Evolutionary conservation across 2,113 vertebrate species (phyloP).

Genomic region (Ictidomys tridecemlineatus): DNA sequence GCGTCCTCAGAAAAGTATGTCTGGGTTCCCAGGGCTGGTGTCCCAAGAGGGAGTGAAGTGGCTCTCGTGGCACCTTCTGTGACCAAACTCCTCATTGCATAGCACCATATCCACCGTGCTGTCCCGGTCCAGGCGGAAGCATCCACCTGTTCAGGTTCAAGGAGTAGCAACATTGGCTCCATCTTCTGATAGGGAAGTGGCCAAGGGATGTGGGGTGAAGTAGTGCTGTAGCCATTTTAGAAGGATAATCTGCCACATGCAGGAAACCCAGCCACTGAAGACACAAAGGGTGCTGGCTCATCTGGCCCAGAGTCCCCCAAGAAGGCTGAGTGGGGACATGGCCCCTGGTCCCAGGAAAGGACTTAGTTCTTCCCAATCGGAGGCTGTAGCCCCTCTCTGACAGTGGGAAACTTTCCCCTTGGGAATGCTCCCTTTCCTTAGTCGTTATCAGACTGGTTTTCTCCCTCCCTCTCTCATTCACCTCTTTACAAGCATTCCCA

Average conservation of each 20-base stretch:
- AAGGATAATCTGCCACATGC: not conserved
- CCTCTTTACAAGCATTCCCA: not conserved
- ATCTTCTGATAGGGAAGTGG: no score
- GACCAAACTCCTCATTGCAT: not conserved
- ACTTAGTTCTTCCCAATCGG: not conserved
- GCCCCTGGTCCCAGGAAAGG: no score
- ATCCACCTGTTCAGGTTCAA: no score
- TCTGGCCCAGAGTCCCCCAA: not conserved
- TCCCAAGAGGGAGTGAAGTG: not conserved
- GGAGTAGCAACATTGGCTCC: not conserved
- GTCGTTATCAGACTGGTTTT: not conserved
- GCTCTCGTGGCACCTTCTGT: accelerated
- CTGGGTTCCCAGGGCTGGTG: no score
- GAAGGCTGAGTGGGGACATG: accelerated
- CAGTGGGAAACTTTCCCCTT: not conserved
- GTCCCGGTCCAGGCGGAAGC: accelerated
- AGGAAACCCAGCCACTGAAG: no score
- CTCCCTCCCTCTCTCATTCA: conserved; percentile 56
- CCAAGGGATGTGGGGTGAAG: accelerated
- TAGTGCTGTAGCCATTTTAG: accelerated
- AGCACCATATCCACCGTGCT: no score
- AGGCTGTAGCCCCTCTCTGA: not conserved
- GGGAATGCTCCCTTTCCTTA: not conserved
- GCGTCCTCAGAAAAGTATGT: not conserved
- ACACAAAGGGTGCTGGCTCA: not conserved